phyloP scores from a whole-genome alignment of 2,113 vertebrate genomes.

The Neomonachus schauinslandi region DNA sequence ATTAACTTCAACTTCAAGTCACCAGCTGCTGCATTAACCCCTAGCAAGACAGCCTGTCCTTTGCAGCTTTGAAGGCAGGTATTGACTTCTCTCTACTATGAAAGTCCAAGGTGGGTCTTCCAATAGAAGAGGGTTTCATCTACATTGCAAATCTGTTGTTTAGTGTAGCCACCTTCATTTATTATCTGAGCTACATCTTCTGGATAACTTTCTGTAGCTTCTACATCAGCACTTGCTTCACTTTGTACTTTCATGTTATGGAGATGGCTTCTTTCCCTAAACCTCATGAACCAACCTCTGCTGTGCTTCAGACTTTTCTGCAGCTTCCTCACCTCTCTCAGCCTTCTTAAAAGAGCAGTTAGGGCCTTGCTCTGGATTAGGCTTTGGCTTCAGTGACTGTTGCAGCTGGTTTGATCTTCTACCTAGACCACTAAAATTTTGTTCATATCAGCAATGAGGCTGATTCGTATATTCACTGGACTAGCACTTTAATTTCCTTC shows the following conservation, averaged over 20 bases:
- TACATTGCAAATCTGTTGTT: neutral
- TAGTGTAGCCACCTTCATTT: neutral
- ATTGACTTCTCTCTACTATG: neutral
- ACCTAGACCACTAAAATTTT: neutral
- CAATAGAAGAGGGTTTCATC: neutral
- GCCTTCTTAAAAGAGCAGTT: neutral
- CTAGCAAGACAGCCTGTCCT: neutral
- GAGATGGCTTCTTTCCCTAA: neutral
- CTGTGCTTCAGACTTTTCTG: neutral
- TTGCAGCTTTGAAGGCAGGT: too few relatives aligned
- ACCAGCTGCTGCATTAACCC: neutral
- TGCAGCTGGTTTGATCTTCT: neutral
- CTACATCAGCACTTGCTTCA: neutral
- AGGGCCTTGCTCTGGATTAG: neutral
- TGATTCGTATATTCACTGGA: neutral
- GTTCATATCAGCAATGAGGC: neutral
- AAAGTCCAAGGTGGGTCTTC: neutral
- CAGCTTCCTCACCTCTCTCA: neutral
- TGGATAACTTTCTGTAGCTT: neutral
- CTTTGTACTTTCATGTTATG: neutral
- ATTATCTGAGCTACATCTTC: neutral
- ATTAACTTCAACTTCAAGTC: neutral
- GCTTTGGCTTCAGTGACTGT: neutral
- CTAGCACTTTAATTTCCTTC: neutral
- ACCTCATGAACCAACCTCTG: neutral